These are phyloP conservation scores for Nannoperca australis DNA, from an alignment of 2,797 vertebrate species.

Conservation along the genomic window DNA sequence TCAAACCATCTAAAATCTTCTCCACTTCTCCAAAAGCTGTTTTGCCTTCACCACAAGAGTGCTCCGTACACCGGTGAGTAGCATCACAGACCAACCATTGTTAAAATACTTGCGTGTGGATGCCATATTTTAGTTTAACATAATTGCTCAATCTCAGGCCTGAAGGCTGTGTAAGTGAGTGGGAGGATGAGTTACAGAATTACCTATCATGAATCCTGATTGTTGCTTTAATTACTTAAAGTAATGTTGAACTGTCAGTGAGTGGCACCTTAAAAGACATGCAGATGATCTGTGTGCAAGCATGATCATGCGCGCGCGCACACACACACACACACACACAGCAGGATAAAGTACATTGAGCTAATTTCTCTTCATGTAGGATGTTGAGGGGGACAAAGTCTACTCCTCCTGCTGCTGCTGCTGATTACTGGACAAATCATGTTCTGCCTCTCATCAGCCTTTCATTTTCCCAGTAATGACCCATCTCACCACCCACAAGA, in stretches of 20 bases:
- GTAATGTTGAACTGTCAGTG: slow-evolving; percentile 4
- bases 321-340: slow-evolving; percentile 5
- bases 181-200: slow-evolving; percentile 21
- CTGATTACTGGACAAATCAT: slow-evolving; percentile 54
- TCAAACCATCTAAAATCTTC: slow-evolving; percentile 16
- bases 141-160: slow-evolving; percentile 29
- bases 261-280: slow-evolving; percentile 11
- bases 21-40: not conserved
- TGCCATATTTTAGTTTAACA: slow-evolving; percentile 1
- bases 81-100: not conserved
- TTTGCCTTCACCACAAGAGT: slow-evolving; percentile 10
- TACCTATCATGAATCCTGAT: slow-evolving; percentile 21
- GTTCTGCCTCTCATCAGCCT: slow-evolving; percentile 48
- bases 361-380: slow-evolving; percentile 33
- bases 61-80: not conserved
- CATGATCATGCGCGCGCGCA: not conserved
- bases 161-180: slow-evolving; percentile 27
- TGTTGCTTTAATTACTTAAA: slow-evolving; percentile 39
- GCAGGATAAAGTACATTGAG: not conserved
- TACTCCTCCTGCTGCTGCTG: slow-evolving; percentile 31
- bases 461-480: slow-evolving; percentile 48
- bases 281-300: not conserved
- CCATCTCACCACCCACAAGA: slow-evolving; percentile 23
- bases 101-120: not conserved
- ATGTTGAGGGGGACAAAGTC: slow-evolving; percentile 14